Evolutionary conservation across 2,888 invertebrate genomes (phyloP), one percentile per base, ranked within the genome.

Genomic region (Himalopsyche tibetana): DNA sequence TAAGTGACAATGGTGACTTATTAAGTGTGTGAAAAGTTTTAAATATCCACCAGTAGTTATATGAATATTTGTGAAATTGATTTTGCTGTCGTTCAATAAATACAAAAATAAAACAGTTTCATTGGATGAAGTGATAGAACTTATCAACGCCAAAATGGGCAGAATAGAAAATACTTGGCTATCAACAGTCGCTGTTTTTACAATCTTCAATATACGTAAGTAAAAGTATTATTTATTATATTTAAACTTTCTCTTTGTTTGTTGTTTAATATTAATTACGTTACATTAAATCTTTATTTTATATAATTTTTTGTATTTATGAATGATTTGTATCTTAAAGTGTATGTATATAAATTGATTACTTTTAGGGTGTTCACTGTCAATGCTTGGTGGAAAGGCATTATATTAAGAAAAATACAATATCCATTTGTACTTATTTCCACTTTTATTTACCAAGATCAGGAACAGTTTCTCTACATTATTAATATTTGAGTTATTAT

Each of bases 161-260:
- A 63, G 63, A 63, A 9, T 8, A n/a, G 19, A 63, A 28, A 63
- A 63, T 63, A 63, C 8, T 15, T 63, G 63, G 63, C 9, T 19
- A 19, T 11, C 28, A 19, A 63, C 28, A 19, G 6, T 85, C 5
- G 82, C 85, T 45, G 82, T 85, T 40, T 40, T 85, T 40, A 42
- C 55, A 38, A 74, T 80, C 40, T 80, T n/a, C 80, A 40, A 36
- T 42, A 80, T 80, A 80, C 40, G 80, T 80, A 80, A 80, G 80
- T 63, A 51, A 81, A 40, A 69, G 36, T 69, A 69, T 69, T 55
- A 38, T 83, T 83, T 83, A 86, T 55, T 80, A 11, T 5, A 38
- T n/a, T 63, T 5, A 17, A 0, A 2, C 17, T 6, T n/a, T n/a
- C n/a, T 56, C 17, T 19, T 56, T 56, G n/a, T n/a, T 56, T 28